A percentile compares a stretch with the other conserved stretches of the same genome.
Conservation (phyloP, 2,797 vertebrate genomes). For the Pangasius larnaudii region DNA sequence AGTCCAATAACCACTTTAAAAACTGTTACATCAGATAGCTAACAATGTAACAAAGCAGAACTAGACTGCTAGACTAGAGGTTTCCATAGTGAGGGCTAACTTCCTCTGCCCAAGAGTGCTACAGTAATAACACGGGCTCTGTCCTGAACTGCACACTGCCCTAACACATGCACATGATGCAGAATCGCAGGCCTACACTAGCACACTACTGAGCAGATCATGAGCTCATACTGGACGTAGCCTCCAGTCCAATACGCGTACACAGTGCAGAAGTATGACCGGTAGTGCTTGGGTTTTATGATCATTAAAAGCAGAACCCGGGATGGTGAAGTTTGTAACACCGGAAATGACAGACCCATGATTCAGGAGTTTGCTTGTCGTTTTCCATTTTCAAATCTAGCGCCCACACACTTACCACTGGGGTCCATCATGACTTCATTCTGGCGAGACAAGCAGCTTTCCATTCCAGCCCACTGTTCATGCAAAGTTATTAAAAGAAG, state of each 20-base stretch:
- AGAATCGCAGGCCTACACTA: too few species aligned
- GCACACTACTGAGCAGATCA: neutral
- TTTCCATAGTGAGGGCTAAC: neutral
- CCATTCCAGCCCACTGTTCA: neutral
- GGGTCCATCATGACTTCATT: neutral
- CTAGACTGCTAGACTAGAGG: neutral
- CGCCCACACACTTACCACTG: neutral
- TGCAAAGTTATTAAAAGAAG: neutral
- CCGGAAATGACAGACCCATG: neutral
- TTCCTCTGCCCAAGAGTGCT: neutral
- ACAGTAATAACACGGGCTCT: neutral
- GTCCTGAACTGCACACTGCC: too few species aligned
- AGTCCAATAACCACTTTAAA: neutral
- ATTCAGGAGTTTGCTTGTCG: neutral
- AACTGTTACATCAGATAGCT: neutral
- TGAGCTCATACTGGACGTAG: neutral
- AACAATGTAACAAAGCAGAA: conserved; percentile 14
- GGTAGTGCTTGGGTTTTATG: too few species aligned
- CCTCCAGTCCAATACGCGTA: neutral
- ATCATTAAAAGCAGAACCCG: neutral
- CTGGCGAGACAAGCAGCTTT: neutral
- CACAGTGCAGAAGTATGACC: neutral
- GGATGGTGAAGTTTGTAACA: neutral
- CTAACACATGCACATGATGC: neutral
- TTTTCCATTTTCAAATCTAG: conserved; percentile 16